Base-by-base conservation (phyloP, 2,888 invertebrate genomes). In the Nomada flava region DNA sequence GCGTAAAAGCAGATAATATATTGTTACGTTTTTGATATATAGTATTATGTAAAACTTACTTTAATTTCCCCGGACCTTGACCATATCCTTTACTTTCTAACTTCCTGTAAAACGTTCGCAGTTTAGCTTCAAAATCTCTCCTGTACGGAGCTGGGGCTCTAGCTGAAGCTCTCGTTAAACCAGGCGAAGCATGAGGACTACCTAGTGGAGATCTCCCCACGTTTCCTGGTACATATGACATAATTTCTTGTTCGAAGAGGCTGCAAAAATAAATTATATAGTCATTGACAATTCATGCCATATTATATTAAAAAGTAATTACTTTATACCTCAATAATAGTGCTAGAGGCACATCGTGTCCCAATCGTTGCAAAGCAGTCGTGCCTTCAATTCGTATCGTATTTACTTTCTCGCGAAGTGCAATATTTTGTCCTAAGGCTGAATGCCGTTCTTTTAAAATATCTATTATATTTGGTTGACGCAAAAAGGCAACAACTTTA, bases 191-290 rank as follows among this genome's bases (percentile, higher is more conserved):
- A 83, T 97, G 96, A 63, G 96, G 96, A 76, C 96, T 96, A 69
- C 94, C 95, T 78, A 95, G 89, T 64, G 95, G 96, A 89, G 95
- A 95, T 88, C 95, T 91, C 42, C 93, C 94, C 89, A 94, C 93
- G 64, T 93, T 94, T 4, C 94, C 93, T 84, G 98, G 98, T 92
- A 98, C 97, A 95, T 98, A 98, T 90, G 98, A 98, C 98, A 99
- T 98, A 92, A 99, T 98, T 95, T 99, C 98, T 95, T 99, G 98
- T 94, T 99, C 99, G 95, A 99, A 98, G 91, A 98, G 96, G 95
- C 99, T 99, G 95, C 64, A 95, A 95, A 10, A 67, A 68, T 53
- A 11, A 62, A 59, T 42, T 52, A 29, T 53, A 62, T 63, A 67
- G 44, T 64, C 55, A 5, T 57, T 23, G n/a, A 29, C 13, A 36